Evolutionary conservation across 2,888 invertebrate species (phyloP), one percentile per base, ranked within the genome.

Genomic region (Parnassius smintheus): DNA sequence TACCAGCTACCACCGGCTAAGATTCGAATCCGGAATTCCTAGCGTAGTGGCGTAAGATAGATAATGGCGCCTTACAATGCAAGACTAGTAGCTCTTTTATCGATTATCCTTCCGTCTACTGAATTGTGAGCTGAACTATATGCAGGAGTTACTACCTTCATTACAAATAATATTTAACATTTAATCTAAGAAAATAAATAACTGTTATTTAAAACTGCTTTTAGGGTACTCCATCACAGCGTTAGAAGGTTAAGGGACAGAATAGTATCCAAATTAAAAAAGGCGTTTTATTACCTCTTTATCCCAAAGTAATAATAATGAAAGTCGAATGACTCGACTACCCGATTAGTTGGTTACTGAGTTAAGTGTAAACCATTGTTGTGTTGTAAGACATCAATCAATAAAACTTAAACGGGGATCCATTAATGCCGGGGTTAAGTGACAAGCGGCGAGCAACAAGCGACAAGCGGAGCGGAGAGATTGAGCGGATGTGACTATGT

Each of bases 351-450:
- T 60, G 61, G 60, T 53, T n/a, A 51, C 50, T 2, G 49, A 54
- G 46, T 61, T 61, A 58, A 64, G 64, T 61, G 64, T 64, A 61
- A 61, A 61, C 59, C 53, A 61, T 62, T 61, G 61, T 65, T 68
- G 62, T 67, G 65, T 62, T 69, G 69, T 68, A 69, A 74, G 67
- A 68, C 72, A 74, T 75, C 73, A 72, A 76, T 75, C 76, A 75
- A 75, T 75, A 71, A 75, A 77, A 78, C 80, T 78, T 75, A 77
- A 78, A 80, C 62, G 59, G 65, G 65, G 72, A 70, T 81, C 80
- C 76, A 78, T 80, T 56, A 59, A 59, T 45, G 59, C 35, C 41
- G 51, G 7, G 10, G 42, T 4, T 2, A 2, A 9, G 45, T 35
- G 12, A 13, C 12, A 11, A 59, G 59, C 55, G 42, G 45, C 4